These are phyloP conservation scores for Cremastinae sp. DNA, from an alignment of 2,888 invertebrate species.

Conservation along the genomic window DNA sequence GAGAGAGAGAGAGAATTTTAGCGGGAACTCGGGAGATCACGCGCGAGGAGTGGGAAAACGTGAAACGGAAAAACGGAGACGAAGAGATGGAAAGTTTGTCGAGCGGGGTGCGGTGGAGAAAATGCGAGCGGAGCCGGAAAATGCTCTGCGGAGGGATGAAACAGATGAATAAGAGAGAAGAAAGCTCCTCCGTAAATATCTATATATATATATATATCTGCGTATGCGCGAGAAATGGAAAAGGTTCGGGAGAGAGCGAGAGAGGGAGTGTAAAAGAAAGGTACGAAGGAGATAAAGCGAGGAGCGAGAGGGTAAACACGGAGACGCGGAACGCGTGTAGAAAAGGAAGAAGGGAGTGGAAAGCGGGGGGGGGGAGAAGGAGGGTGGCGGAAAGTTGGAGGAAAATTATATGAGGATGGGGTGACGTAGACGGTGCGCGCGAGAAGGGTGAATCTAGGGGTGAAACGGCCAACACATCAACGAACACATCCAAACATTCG, in stretches of 20 bases:
- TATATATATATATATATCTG: constrained; percentile 15
- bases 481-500: constrained; percentile 44
- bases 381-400: constrained; percentile 20
- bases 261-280: constrained; percentile 30
- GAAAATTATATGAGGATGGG: constrained; percentile 33
- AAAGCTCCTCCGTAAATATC: background rate
- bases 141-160: constrained; percentile 37
- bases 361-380: constrained; percentile 20
- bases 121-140: constrained; percentile 38
- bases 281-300: constrained; percentile 32
- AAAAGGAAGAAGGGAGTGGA: constrained; percentile 10
- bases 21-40: constrained; percentile 48
- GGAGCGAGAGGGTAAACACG: constrained; percentile 45
- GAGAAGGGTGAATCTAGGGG: constrained; percentile 54
- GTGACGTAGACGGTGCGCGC: constrained; percentile 52
- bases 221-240: constrained; percentile 17
- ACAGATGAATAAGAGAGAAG: constrained; percentile 51
- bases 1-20: constrained; percentile 46
- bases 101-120: constrained; percentile 38
- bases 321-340: background rate
- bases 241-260: constrained; percentile 10
- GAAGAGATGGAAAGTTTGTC: constrained; percentile 13
- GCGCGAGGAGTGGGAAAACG: constrained; percentile 31
- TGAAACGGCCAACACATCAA: constrained; percentile 61
- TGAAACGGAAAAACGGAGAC: constrained; percentile 13